These are phyloP conservation scores for Orchestia grillus DNA, from an alignment of 1,140 invertebrate genomes.

Conservation along the genomic window DNA sequence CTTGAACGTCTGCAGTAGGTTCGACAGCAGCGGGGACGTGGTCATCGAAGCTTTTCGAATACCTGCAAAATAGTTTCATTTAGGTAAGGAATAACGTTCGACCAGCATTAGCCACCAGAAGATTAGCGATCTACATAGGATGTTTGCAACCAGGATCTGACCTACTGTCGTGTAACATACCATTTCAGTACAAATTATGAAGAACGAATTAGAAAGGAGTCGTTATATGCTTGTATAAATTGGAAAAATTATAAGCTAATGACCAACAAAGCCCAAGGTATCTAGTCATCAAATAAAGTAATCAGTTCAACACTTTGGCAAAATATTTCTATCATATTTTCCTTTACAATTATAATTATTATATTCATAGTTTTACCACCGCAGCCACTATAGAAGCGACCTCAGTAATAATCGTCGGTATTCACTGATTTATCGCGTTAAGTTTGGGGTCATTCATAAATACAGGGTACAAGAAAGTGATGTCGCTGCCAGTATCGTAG, in stretches of 20 bases:
- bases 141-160: neutral
- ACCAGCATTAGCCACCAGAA: neutral
- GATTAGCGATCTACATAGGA: neutral
- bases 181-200: neutral
- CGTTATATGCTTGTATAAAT: neutral
- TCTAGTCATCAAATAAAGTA: too few relatives aligned
- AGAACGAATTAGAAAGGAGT: neutral
- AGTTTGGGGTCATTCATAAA: too few relatives aligned
- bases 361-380: too few relatives aligned
- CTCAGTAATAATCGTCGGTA: too few relatives aligned
- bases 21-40: slow-evolving; percentile 1
- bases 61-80: neutral
- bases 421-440: too few relatives aligned
- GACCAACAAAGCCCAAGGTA: too few relatives aligned
- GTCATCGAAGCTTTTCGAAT: slow-evolving; percentile 27
- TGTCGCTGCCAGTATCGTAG: too few relatives aligned
- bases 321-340: too few relatives aligned
- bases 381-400: too few relatives aligned
- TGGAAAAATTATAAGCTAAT: neutral
- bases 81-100: neutral
- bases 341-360: too few relatives aligned
- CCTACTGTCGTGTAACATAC: neutral
- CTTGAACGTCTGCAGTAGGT: slow-evolving; percentile 16
- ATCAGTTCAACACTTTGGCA: too few relatives aligned
- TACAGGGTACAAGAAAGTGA: too few relatives aligned